phyloP scores from a whole-genome alignment of 2,888 invertebrate genomes.

The Trissonchulus latispiculum region DNA sequence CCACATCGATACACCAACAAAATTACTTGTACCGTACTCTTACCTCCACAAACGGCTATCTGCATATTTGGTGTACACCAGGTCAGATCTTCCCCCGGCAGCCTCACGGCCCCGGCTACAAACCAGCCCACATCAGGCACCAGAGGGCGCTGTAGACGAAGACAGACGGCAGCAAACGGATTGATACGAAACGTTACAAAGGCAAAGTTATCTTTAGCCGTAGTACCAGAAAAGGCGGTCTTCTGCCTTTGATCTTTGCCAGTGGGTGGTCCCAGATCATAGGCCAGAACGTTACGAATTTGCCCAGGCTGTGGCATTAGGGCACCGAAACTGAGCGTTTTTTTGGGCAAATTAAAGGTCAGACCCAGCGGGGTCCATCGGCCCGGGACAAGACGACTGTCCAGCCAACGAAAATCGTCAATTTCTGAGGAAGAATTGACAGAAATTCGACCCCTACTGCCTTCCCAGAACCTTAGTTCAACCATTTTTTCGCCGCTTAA shows the following conservation, averaged over 20 bases:
- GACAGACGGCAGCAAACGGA: not conserved
- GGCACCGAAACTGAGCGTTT: not conserved
- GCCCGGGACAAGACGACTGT: too few relatives aligned
- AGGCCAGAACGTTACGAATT: not conserved
- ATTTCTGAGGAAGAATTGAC: too few relatives aligned
- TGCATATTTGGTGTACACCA: not conserved
- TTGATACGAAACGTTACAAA: not conserved
- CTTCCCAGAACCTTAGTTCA: too few relatives aligned
- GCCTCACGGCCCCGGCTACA: not conserved
- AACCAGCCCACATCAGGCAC: not conserved
- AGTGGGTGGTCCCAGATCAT: not conserved
- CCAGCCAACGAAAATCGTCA: too few relatives aligned
- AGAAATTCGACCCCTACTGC: too few relatives aligned
- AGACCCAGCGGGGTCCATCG: not conserved
- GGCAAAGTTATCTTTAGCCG: not conserved
- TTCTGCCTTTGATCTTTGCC: too few relatives aligned
- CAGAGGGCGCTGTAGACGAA: not conserved
- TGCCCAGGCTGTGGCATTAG: not conserved
- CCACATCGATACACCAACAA: too few relatives aligned
- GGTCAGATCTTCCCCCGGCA: not conserved
- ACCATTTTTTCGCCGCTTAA: too few relatives aligned
- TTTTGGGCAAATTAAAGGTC: not conserved
- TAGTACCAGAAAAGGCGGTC: too few relatives aligned
- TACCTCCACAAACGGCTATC: too few relatives aligned
- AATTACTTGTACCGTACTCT: too few relatives aligned